Conservation (phyloP, 2,113 vertebrate species). For the Podiceps cristatus region DNA sequence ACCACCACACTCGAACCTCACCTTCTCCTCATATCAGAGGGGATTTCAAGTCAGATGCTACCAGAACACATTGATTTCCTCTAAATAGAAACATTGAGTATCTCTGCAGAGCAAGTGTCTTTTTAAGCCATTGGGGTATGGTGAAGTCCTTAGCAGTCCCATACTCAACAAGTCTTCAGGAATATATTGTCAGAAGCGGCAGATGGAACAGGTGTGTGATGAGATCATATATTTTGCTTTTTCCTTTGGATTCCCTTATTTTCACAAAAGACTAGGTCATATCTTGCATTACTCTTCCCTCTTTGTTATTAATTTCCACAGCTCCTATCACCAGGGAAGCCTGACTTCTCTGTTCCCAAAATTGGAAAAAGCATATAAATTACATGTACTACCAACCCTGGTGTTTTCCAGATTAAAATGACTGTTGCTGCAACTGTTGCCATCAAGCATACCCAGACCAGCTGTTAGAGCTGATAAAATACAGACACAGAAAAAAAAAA, state of each 20-base stretch:
- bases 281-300: neutral
- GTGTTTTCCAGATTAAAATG: neutral
- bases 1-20: neutral
- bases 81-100: slow-evolving; percentile 2
- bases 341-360: neutral
- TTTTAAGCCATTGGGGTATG: neutral
- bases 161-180: neutral
- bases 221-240: slow-evolving; percentile 5
- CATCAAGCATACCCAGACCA: slow-evolving; percentile 20
- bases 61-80: neutral
- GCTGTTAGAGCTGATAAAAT: neutral
- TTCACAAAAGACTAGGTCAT: slow-evolving; percentile 35
- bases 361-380: slow-evolving; percentile 13
- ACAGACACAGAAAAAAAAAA: neutral
- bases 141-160: neutral
- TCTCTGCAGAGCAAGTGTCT: neutral
- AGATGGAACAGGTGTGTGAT: neutral
- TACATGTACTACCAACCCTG: neutral
- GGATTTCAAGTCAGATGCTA: slow-evolving; percentile 6
- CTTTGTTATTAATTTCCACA: slow-evolving; percentile 16
- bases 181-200: neutral
- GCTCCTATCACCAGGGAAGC: neutral
- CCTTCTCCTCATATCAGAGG: neutral
- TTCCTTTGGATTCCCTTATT: slow-evolving; percentile 25
- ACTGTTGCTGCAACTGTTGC: slow-evolving; percentile 32